Base-by-base conservation (phyloP, 2,888 invertebrate genomes). In the Rapana venosa region DNA sequence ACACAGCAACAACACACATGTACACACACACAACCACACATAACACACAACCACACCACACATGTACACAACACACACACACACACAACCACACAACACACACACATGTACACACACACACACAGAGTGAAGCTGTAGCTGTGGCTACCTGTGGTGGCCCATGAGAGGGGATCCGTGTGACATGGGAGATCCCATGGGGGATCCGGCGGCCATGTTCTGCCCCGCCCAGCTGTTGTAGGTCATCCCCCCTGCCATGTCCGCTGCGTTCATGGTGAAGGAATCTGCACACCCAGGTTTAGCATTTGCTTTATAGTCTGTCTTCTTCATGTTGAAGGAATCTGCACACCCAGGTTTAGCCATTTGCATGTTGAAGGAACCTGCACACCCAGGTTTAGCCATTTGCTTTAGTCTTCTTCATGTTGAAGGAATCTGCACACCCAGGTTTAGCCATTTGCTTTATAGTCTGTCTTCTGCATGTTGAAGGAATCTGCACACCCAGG, bases 141-240 rank as follows among this genome's bases (percentile, higher is more conserved):
- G 35, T 35, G 17, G 8, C 1, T 83, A 90, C 90, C 90, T 85
- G 74, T 88, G 84, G 30, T 88, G 87, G 22, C 85, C 83, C 83
- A 88, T 89, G 30, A 84, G 35, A 0, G 70, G 47, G 1, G 61
- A 85, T 22, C 66, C 85, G 89, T 89, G 89, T n/a, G 89, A 89
- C 88, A 88, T 92, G 92, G 70, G 93, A 92, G 86, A 93, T 91
- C 87, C 93, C 93, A 83, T 92, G 91, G 32, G 92, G 91, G 66
- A 93, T 90, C 85, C 85, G 15, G 15, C 30, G 30, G 30, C 84
- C 86, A 86, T 86, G 86, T 32, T 86, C 35, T 90, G 90, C 58
- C 92, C 92, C 88, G 91, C 92, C 94, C 94, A 94, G 66, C 79
- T 81, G 83, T 91, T 89, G 81, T 74, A 88, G 81, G 20, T 61